Evolutionary conservation across 2,888 invertebrate species (phyloP).

Genomic region (Thecocarcelia acutangulata): DNA sequence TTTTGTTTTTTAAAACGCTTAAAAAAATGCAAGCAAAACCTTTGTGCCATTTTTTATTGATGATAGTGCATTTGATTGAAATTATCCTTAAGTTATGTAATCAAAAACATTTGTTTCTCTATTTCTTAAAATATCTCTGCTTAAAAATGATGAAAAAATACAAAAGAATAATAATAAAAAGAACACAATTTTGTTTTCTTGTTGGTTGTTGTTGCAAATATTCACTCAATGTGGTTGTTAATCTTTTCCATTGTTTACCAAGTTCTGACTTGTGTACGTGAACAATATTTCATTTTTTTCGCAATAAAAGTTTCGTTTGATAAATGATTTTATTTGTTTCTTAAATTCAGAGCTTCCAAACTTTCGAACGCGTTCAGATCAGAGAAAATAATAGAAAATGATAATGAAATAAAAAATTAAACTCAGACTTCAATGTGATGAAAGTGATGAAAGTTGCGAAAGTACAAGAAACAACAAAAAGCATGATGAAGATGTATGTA

Average conservation of each 20-base stretch:
- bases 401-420: not conserved
- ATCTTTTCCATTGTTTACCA: slow-evolving; percentile 63
- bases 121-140: slow-evolving; percentile 10
- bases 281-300: slow-evolving; percentile 71
- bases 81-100: slow-evolving; percentile 57
- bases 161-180: slow-evolving; percentile 5
- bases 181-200: not conserved
- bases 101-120: slow-evolving; percentile 56
- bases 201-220: slow-evolving; percentile 49
- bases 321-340: slow-evolving; percentile 71
- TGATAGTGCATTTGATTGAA: slow-evolving; percentile 45
- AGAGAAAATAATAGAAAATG: slow-evolving; percentile 25
- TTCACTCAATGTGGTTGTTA: slow-evolving; percentile 56
- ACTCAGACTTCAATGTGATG: no score
- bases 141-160: not conserved
- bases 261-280: slow-evolving; percentile 61
- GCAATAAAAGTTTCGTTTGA: slow-evolving; percentile 71
- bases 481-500: no score
- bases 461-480: no score
- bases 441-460: no score
- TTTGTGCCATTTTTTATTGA: slow-evolving; percentile 17
- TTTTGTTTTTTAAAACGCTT: no score
- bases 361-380: slow-evolving; percentile 38
- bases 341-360: slow-evolving; percentile 66
- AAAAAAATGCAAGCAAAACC: not conserved